Evolutionary conservation across 2,888 invertebrate species (phyloP).

Genomic region (Lasiommata megera): DNA sequence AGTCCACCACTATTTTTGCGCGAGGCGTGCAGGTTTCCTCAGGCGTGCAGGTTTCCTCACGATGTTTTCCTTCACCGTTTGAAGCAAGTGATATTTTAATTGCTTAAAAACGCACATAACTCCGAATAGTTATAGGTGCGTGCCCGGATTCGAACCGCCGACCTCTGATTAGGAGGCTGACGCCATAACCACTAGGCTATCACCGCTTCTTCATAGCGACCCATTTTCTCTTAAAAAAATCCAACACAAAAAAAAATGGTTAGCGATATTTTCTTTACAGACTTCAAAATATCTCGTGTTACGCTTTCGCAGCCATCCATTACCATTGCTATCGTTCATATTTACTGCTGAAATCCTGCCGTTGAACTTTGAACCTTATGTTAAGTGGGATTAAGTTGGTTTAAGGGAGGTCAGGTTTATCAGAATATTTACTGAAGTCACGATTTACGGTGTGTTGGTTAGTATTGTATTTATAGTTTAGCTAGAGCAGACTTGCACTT

Average conservation of each 20-base stretch:
- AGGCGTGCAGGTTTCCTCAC: no score
- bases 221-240: not conserved
- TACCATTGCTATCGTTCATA: slow-evolving; percentile 18
- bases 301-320: slow-evolving; percentile 23
- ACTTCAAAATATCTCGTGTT: slow-evolving; percentile 22
- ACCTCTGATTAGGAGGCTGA: no score
- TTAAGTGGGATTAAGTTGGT: not conserved
- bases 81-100: no score
- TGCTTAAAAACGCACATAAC: no score
- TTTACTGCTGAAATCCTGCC: slow-evolving; percentile 10
- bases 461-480: slow-evolving; percentile 15
- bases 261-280: slow-evolving; percentile 13
- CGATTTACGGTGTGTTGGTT: slow-evolving; percentile 17
- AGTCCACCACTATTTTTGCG: no score
- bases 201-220: not conserved
- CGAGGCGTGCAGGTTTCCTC: no score
- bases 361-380: slow-evolving; percentile 15
- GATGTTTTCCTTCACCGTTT: no score
- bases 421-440: slow-evolving; percentile 19
- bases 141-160: no score
- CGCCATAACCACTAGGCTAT: no score
- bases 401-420: not conserved
- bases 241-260: slow-evolving; percentile 13
- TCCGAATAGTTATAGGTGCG: no score
- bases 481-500: slow-evolving; percentile 12